Percentiles rank a stretch among this genome's conserved stretches.
phyloP scores from a whole-genome alignment of 2,888 invertebrate genomes.

The Diaprepes abbreviatus region DNA sequence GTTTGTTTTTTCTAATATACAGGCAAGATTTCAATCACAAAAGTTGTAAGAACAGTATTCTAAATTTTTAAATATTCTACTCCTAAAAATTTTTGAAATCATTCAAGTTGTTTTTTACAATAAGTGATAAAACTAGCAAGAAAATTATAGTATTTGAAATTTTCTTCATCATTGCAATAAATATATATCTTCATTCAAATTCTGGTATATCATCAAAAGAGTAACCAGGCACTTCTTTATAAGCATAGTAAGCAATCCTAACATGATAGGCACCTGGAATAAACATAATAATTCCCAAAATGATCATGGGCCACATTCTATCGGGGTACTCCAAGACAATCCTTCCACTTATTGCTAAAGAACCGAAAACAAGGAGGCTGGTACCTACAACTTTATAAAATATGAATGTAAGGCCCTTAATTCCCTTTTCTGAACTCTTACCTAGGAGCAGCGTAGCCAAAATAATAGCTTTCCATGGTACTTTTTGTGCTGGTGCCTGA shows the following conservation, averaged over 20 bases:
- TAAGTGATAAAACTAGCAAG: too few species aligned
- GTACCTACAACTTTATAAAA: constrained; percentile 73
- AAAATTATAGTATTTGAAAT: too few species aligned
- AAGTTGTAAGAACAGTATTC: too few species aligned
- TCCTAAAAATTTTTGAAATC: too few species aligned
- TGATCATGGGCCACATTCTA: constrained; percentile 90
- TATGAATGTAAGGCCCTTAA: background rate
- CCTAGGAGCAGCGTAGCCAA: constrained; percentile 83
- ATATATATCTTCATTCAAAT: constrained; percentile 75
- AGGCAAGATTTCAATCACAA: too few species aligned
- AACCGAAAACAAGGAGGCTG: constrained; percentile 78
- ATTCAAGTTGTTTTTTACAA: too few species aligned
- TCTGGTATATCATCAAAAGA: constrained; percentile 92
- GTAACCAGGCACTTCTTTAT: constrained; percentile 85
- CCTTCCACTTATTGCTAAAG: constrained; percentile 84
- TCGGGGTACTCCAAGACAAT: constrained; percentile 88
- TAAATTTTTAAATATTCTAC: too few species aligned
- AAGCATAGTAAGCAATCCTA: constrained; percentile 89
- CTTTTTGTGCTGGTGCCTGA: constrained; percentile 75
- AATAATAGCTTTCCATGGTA: constrained; percentile 88
- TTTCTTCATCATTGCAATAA: too few species aligned
- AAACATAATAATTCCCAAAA: constrained; percentile 90
- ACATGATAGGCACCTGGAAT: constrained; percentile 93
- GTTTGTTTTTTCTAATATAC: too few species aligned
- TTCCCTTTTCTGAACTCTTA: too few species aligned